Percentiles rank a stretch among this genome's conserved stretches.
Evolutionary conservation across 2,113 vertebrate genomes (phyloP).

Genomic region (Pachyramphus minor): DNA sequence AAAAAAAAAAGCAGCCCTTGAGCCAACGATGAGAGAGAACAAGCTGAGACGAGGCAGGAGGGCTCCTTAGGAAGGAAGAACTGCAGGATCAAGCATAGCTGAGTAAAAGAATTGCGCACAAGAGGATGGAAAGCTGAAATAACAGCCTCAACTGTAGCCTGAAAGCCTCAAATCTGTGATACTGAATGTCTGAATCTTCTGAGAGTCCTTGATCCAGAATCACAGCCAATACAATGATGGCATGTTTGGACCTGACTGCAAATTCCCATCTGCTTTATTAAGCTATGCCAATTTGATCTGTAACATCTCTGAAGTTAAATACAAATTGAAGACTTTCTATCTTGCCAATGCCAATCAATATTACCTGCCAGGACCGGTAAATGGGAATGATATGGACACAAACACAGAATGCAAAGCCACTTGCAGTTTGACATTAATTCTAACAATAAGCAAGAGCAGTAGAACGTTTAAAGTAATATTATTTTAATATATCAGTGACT

Average conservation of each 20-base stretch:
- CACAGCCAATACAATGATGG: neutral
- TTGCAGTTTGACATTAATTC: neutral
- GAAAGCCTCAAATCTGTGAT: neutral
- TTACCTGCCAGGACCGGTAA: neutral
- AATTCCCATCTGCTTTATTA: neutral
- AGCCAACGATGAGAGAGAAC: neutral
- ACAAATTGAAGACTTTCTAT: neutral
- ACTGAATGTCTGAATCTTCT: neutral
- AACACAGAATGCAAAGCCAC: neutral
- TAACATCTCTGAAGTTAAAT: neutral
- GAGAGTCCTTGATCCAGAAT: accelerated
- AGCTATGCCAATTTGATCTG: neutral
- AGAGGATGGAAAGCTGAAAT: neutral
- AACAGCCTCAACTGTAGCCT: neutral
- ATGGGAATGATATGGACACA: neutral
- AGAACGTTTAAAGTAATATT: neutral
- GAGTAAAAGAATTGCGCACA: accelerated
- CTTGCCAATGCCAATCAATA: accelerated
- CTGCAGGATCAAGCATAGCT: neutral
- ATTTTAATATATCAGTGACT: neutral
- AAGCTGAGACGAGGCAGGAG: neutral
- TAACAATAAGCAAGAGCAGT: neutral
- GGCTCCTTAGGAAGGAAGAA: neutral
- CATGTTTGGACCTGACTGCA: neutral
- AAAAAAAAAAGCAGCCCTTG: neutral